Evolutionary conservation across 2,113 vertebrate species (phyloP), one percentile per base, ranked within the genome.

Genomic region (Rafetus swinhoei): DNA sequence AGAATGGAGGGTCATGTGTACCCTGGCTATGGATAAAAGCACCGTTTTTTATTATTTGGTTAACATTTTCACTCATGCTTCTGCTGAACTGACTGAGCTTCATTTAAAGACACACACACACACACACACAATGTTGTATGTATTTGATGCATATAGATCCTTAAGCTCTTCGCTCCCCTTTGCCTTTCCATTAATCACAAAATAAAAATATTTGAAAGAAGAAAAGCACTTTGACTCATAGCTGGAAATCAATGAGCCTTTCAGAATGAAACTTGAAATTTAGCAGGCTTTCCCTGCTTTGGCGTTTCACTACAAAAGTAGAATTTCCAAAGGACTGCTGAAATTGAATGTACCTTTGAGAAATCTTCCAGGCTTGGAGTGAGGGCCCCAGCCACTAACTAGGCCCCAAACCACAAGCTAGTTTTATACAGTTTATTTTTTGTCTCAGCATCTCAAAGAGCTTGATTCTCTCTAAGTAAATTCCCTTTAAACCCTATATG

Each of bases 381-480:
- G 93, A 84, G 92, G 83, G 50, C 81, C 56, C 59, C 93, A 96
- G 96, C 94, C 96, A 96, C 94, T 88, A 82, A 35, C 69, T 90
- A 93, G 94, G 72, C 53, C 82, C 55, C 59, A 94, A 96, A 96
- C 94, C 96, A 96, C 94, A 89, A 82, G 25, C 60, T 9, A 83
- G 60, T 29, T 94, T 89, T 97, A 93, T 85, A 39, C 86, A 87
- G 50, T 25, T 92, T 84, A 92, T 94, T 96, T 74, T 95, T 85
- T 93, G 85, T 88, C 88, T 95, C 93, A 95, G 91, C 93, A 96
- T 86, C 87, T 96, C 95, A 79, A 95, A 92, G 95, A 94, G 76
- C 91, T 45, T 90, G 90, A 96, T 96, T 94, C 95, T 93, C 95
- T 94, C 95, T 95, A 95, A 95, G 85, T 92, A 95, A 96, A 96